Conservation (phyloP, 2,113 vertebrate species). For the Lates calcarifer region DNA sequence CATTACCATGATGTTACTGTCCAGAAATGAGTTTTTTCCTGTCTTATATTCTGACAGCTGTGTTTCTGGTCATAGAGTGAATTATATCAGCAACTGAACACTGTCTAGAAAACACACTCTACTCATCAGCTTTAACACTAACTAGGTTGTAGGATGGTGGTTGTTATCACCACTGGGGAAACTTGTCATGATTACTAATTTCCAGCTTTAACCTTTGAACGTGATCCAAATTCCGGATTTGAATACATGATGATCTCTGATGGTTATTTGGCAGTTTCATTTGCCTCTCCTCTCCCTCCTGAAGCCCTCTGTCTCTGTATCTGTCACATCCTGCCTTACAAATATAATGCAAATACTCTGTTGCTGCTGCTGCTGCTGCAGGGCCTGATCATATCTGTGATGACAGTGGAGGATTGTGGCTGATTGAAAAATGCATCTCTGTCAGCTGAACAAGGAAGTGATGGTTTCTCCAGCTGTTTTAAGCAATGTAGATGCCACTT, state of each 20-base stretch:
- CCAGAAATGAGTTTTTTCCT: background rate
- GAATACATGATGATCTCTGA: background rate
- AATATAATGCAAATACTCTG: conserved; percentile 57
- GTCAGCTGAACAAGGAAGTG: background rate
- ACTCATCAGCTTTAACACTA: background rate
- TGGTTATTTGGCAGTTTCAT: background rate
- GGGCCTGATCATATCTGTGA: conserved; percentile 6
- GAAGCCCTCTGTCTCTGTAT: background rate
- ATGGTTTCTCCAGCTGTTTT: background rate
- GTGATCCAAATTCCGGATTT: background rate
- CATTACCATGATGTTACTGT: background rate
- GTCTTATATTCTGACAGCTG: background rate
- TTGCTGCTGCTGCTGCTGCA: background rate
- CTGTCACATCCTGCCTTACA: conserved; percentile 43
- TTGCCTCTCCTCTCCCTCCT: background rate
- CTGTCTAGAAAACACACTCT: too few relatives aligned
- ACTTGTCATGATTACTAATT: background rate
- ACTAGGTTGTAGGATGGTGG: background rate
- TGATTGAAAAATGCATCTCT: background rate
- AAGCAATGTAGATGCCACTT: too few relatives aligned
- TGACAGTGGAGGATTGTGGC: background rate
- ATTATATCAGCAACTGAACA: too few relatives aligned
- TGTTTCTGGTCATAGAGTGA: background rate
- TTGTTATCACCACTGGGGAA: too few relatives aligned
- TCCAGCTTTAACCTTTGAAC: background rate